Evolutionary conservation across 2,888 invertebrate genomes (phyloP).

Genomic region (Athetis lepigone): DNA sequence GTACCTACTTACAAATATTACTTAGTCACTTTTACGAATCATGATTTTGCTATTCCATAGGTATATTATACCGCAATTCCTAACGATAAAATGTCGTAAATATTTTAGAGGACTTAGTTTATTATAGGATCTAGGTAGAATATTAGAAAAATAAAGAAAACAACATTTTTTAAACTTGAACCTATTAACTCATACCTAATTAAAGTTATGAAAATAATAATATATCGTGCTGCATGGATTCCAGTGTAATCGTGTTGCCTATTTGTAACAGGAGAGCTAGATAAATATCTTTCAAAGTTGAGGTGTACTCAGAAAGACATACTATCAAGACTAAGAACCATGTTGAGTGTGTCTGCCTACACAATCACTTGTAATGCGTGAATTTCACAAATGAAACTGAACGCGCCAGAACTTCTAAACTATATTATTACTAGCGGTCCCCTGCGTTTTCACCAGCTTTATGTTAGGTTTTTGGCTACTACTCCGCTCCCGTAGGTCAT

Average conservation of each 20-base stretch:
- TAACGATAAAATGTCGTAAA: slow-evolving; percentile 8
- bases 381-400: not conserved
- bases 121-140: no score
- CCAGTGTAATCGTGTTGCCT: not conserved
- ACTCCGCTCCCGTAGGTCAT: no score
- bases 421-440: no score
- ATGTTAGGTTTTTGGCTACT: no score
- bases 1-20: slow-evolving; percentile 12
- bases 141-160: slow-evolving; percentile 1
- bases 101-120: no score
- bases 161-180: no score
- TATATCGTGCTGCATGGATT: not conserved
- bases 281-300: no score
- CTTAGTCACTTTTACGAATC: slow-evolving; percentile 24
- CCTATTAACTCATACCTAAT: no score
- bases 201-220: no score
- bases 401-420: not conserved
- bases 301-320: not conserved
- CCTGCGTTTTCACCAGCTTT: no score
- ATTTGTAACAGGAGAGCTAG: no score
- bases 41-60: slow-evolving; percentile 8
- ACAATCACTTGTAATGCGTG: not conserved
- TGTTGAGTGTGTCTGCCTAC: not conserved
- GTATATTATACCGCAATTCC: slow-evolving; percentile 13
- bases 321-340: not conserved